Evolutionary conservation across 2,888 invertebrate genomes (phyloP), one percentile per base, ranked within the genome.

Genomic region (Dasypogon diadema): DNA sequence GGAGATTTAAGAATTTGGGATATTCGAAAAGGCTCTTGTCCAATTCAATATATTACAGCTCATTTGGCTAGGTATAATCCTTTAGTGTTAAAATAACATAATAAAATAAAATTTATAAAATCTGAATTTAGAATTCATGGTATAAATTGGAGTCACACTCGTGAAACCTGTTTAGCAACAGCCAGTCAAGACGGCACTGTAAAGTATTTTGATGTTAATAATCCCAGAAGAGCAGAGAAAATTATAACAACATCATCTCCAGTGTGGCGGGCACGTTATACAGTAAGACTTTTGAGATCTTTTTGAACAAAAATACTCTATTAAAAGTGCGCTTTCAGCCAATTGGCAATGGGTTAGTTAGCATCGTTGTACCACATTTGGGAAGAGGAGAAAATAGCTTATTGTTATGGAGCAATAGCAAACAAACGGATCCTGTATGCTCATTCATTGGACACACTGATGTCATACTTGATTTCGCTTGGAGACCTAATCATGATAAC

Each of bases 1-100:
- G 97, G 97, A 1, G 98, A 98, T 86, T 91, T 98, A 2, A 93
- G 97, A 85, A 91, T 98, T 79, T 98, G 98, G 98, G 98, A 98
- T 85, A 93, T 94, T 80, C 89, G 98, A 78, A 97, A 97, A 87
- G 91, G 92, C 78, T 91, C 92, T 63, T 90, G 93, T 72, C 97
- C 98, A 0, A 90, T 96, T 2, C 95, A 96, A 83, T 98, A 97
- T 81, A 95, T 98, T 80, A 93, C 97, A 22, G 98, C 97, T 2
- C 98, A 98, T 87, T 88, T 96, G 77, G 89, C 91, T 6, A 56
- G 74, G 76, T 77, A 42, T 24, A 51, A 87, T 80, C 1, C 21
- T 24, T n/a, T n/a, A n/a, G n/a, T n/a, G 24, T n/a, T n/a, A 65
- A 2, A 24, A 48, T 46, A 42, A 12, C 0, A 26, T 65, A 42